Percentiles rank a stretch among this genome's conserved stretches.
These are phyloP conservation scores for Neomonachus schauinslandi DNA, from an alignment of 2,113 vertebrate species.

Conservation along the genomic window DNA sequence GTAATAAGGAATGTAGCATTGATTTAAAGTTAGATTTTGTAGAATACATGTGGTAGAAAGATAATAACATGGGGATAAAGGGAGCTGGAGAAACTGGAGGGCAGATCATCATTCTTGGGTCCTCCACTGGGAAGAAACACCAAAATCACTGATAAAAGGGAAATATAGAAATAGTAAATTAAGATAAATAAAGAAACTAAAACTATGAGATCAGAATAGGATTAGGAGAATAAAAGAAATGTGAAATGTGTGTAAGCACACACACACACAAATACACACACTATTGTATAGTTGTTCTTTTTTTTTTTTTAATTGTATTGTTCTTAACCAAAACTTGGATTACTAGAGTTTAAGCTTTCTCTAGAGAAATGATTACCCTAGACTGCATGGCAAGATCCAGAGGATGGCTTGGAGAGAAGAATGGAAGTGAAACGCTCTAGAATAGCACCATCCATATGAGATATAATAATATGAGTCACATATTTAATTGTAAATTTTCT, in stretches of 20 bases:
- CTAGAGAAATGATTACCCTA: not conserved
- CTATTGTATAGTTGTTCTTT: not conserved
- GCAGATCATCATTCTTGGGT: not conserved
- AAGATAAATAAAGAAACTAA: not conserved
- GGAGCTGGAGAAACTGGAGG: not conserved
- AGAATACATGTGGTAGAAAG: not conserved
- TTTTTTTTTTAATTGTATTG: not conserved
- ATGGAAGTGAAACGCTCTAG: not conserved
- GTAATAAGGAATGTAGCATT: not conserved
- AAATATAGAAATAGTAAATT: not conserved
- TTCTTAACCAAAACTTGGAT: not conserved
- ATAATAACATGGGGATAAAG: not conserved
- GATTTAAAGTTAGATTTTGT: not conserved
- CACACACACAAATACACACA: not conserved
- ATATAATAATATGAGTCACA: not conserved
- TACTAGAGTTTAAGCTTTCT: not conserved
- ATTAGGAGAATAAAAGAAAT: not conserved
- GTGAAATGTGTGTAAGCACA: not conserved
- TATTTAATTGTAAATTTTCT: not conserved
- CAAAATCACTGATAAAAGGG: not conserved
- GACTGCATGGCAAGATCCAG: not conserved
- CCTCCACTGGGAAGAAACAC: not conserved
- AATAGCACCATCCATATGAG: not conserved
- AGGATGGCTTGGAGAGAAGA: not conserved
- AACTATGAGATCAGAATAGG: not conserved